Percentiles rank a stretch among this genome's conserved stretches.
Conservation (phyloP, 2,113 vertebrate genomes). For the Corvus cornix region DNA sequence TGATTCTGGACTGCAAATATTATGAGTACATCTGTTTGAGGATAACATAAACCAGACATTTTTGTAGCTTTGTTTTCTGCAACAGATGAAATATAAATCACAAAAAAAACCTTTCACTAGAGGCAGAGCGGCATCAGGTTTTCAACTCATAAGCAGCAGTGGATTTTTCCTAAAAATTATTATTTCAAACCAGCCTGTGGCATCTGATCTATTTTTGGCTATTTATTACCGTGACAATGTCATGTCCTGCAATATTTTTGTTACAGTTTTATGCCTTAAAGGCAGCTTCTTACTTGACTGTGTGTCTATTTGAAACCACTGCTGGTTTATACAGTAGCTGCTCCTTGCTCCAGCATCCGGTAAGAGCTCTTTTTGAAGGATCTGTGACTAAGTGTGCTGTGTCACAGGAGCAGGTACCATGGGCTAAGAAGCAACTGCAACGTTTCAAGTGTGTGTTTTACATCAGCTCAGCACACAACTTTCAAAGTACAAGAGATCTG, state of each 20-base stretch:
- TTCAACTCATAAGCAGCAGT: neutral
- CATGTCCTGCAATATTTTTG: neutral
- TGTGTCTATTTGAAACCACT: neutral
- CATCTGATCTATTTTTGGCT: neutral
- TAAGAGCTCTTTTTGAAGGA: neutral
- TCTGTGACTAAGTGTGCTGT: neutral
- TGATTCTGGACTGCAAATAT: neutral
- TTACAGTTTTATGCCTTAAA: neutral
- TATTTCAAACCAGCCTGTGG: neutral
- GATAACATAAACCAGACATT: neutral
- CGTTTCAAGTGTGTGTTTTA: fast-evolving
- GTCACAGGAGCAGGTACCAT: neutral
- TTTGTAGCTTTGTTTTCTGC: neutral
- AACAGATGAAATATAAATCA: neutral
- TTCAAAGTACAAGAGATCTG: neutral
- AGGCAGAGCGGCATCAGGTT: neutral
- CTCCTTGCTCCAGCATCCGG: neutral
- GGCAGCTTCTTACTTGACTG: neutral
- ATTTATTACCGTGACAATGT: neutral
- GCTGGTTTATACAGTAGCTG: neutral
- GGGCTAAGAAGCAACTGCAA: neutral
- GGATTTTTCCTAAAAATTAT: neutral
- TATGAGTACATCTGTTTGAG: neutral
- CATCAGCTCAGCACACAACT: neutral
- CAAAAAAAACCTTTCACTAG: neutral